These are phyloP conservation scores for Accipiter virgatus DNA, from an alignment of 2,113 vertebrate species.

Conservation along the genomic window DNA sequence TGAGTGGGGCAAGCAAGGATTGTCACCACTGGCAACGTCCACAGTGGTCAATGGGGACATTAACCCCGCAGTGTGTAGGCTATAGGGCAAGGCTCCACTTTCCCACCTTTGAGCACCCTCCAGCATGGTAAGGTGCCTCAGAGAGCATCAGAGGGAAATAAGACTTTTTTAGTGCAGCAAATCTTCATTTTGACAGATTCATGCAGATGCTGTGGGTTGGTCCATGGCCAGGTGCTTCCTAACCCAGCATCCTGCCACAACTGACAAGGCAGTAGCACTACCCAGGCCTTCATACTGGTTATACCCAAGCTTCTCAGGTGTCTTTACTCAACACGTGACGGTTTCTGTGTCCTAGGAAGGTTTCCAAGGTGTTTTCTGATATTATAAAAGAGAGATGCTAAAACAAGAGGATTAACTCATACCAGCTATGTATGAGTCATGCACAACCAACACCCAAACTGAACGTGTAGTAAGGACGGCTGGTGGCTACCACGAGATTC, in stretches of 20 bases:
- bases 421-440: neutral
- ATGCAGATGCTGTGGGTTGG: neutral
- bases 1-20: neutral
- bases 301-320: neutral
- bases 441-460: neutral
- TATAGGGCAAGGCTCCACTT: neutral
- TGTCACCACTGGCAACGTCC: neutral
- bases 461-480: neutral
- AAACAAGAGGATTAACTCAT: neutral
- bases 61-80: accelerated
- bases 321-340: neutral
- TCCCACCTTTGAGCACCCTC: neutral
- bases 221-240: neutral
- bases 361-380: neutral
- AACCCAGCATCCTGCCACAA: neutral
- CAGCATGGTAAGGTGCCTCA: neutral
- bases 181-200: neutral
- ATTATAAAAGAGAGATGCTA: neutral
- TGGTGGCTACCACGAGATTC: neutral
- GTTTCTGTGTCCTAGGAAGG: neutral
- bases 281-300: neutral
- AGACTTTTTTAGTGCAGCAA: neutral
- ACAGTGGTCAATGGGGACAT: neutral
- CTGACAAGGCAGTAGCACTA: neutral
- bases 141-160: neutral